Percentiles rank a stretch among this genome's conserved stretches.
Evolutionary conservation across 23 tunicate species (phyloP).

Genomic region (Botrylloides violaceus): DNA sequence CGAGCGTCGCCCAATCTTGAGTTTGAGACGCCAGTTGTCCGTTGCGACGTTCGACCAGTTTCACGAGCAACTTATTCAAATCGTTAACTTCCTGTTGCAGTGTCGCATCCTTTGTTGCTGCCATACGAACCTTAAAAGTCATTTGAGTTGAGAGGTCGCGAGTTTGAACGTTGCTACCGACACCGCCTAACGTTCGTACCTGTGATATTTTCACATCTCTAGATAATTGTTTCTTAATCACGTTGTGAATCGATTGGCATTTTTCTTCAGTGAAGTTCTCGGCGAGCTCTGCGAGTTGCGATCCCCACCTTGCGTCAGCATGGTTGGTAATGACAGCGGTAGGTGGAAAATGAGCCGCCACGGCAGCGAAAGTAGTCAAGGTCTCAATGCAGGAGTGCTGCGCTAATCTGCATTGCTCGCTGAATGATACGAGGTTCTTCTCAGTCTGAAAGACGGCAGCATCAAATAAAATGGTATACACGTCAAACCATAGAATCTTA

Average conservation of each 20-base stretch:
- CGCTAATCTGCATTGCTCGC: constrained; percentile 54
- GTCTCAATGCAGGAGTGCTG: constrained; percentile 64
- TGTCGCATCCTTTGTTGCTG: constrained; percentile 48
- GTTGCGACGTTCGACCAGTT: constrained; percentile 66
- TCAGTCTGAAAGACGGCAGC: constrained; percentile 48
- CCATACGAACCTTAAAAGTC: constrained; percentile 36
- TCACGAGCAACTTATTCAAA: constrained; percentile 45
- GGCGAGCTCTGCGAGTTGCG: constrained; percentile 16
- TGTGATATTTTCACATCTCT: not conserved
- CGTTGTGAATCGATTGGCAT: constrained; percentile 1
- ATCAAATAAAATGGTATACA: no score
- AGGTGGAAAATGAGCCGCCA: constrained; percentile 83
- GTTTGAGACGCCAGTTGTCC: constrained; percentile 21
- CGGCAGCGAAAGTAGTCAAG: constrained; percentile 65
- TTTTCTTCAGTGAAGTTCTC: constrained; percentile 11
- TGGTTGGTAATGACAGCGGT: constrained; percentile 55
- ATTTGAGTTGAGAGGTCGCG: no score
- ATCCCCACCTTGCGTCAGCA: constrained; percentile 58
- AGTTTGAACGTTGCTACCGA: no score
- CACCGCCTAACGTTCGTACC: not conserved
- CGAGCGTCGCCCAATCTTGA: constrained; percentile 7
- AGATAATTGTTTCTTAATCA: constrained; percentile 6
- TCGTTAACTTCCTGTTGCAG: constrained; percentile 64
- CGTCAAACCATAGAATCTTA: no score
- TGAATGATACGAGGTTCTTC: constrained; percentile 41